Conservation (phyloP, 2,113 vertebrate species). For the Amphilophus citrinellus region DNA sequence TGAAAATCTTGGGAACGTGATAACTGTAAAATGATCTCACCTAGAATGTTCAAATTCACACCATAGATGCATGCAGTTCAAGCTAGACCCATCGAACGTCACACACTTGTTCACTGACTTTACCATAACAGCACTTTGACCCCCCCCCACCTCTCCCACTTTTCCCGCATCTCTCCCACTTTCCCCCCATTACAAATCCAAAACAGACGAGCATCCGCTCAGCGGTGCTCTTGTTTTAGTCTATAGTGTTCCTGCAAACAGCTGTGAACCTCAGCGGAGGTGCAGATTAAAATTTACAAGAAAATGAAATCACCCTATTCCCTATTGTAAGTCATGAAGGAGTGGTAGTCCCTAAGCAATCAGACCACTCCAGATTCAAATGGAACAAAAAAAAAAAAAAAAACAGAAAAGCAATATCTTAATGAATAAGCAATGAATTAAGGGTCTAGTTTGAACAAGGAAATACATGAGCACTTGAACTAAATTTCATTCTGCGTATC, state of each 20-base stretch:
- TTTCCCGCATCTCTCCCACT: no score
- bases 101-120: no score
- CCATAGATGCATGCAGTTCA: no score
- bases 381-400: neutral
- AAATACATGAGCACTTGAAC: constrained; percentile 31
- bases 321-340: constrained; percentile 34
- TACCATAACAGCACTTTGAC: no score
- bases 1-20: no score
- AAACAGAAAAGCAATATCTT: neutral
- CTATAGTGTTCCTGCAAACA: neutral
- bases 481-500: constrained; percentile 1
- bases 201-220: no score
- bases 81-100: no score
- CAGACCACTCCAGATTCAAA: constrained; percentile 31
- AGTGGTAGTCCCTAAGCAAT: constrained; percentile 32
- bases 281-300: constrained; percentile 26
- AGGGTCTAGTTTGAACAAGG: constrained; percentile 13
- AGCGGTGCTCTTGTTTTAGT: neutral
- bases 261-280: constrained; percentile 4
- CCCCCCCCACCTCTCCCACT: no score
- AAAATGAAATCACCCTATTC: constrained; percentile 48
- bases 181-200: no score
- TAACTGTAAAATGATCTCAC: no score
- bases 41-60: no score
- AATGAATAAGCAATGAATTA: constrained; percentile 38